Conservation (phyloP, 2,797 vertebrate species). For the Chloroceryle inda region DNA sequence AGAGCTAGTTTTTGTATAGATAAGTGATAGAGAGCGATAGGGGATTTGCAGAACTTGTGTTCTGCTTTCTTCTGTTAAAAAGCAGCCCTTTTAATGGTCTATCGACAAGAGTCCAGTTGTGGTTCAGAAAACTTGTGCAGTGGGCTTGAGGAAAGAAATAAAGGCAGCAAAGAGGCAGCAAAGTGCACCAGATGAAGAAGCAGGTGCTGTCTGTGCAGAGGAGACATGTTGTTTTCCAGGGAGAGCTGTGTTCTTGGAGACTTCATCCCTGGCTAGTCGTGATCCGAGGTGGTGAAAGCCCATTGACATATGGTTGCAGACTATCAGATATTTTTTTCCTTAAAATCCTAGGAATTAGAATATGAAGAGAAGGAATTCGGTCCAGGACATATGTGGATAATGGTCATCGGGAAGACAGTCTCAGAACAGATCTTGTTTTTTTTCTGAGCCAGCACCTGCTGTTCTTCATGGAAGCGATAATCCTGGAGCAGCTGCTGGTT, state of each 20-base stretch:
- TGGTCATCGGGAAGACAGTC: not conserved
- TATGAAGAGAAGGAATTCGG: not conserved
- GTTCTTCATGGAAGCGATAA: not conserved
- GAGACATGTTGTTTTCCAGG: not conserved
- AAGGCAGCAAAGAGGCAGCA: not conserved
- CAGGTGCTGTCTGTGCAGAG: not conserved
- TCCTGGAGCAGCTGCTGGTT: slow-evolving; percentile 29
- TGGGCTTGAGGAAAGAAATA: not conserved
- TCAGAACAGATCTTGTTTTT: not conserved
- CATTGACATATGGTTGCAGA: not conserved
- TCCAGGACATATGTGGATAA: not conserved
- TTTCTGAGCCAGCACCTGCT: not conserved
- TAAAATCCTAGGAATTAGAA: not conserved
- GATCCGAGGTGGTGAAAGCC: not conserved
- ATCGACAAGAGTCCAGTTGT: not conserved
- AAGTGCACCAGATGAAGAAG: not conserved
- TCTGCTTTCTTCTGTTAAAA: not conserved
- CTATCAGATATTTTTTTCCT: not conserved
- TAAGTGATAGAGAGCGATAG: fast-evolving
- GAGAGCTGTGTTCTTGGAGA: not conserved
- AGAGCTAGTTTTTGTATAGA: too few relatives aligned
- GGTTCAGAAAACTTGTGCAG: not conserved
- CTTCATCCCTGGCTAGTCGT: not conserved
- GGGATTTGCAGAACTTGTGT: not conserved
- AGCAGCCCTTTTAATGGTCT: not conserved